Evolutionary conservation across 2,888 invertebrate species (phyloP).

Genomic region (Eupithecia abbreviata): DNA sequence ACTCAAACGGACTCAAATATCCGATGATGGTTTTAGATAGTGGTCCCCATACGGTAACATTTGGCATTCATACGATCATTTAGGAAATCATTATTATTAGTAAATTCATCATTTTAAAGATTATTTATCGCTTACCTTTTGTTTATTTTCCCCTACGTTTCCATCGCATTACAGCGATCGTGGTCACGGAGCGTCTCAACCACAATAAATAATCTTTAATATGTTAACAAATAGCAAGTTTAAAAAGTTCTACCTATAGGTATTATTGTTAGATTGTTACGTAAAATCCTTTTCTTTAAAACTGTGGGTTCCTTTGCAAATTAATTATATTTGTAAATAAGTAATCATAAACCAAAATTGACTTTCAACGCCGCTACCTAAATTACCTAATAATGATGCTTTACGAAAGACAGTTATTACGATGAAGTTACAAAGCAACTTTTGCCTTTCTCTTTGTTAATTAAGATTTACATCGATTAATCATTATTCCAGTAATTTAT

Average conservation of each 20-base stretch:
- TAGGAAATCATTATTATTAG: too few relatives aligned
- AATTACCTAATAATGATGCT: slow-evolving; percentile 8
- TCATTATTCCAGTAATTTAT: slow-evolving; percentile 8
- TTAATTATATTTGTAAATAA: neutral
- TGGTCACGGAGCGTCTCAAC: too few relatives aligned
- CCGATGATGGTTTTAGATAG: neutral
- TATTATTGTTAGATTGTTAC: neutral
- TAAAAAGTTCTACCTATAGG: too few relatives aligned
- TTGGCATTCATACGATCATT: neutral
- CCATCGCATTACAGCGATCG: too few relatives aligned
- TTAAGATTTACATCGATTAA: slow-evolving; percentile 8
- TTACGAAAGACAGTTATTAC: slow-evolving; percentile 12
- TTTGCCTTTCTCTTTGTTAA: slow-evolving; percentile 16
- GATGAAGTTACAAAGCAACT: slow-evolving; percentile 6
- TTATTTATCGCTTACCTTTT: too few relatives aligned
- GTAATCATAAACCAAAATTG: slow-evolving; percentile 8
- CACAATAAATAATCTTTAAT: too few relatives aligned
- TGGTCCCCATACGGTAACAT: neutral
- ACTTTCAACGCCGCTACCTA: slow-evolving; percentile 1
- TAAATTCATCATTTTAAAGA: too few relatives aligned
- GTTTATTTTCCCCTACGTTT: too few relatives aligned
- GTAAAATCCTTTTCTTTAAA: neutral
- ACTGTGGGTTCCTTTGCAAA: neutral
- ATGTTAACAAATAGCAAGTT: too few relatives aligned
- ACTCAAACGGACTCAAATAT: neutral